Evolutionary conservation across 2,797 vertebrate species (phyloP).

Genomic region (Scleropages formosus): DNA sequence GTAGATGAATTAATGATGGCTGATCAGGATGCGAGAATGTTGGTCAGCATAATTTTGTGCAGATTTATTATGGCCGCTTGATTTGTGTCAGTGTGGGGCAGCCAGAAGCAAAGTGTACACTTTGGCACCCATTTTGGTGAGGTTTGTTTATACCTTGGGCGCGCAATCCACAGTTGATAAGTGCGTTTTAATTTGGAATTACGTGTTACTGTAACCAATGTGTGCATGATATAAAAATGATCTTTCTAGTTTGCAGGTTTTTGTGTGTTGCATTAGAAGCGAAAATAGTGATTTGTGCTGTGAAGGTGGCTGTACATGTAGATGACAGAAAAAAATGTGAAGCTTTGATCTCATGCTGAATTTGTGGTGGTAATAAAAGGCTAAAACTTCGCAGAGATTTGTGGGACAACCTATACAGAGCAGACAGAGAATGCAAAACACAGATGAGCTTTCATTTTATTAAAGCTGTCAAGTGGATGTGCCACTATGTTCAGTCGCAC

Average conservation of each 20-base stretch:
- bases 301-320: not conserved
- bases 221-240: not conserved
- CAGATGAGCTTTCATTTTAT: not conserved
- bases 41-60: conserved; percentile 14
- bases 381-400: conserved; percentile 17
- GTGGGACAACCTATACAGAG: conserved; percentile 12
- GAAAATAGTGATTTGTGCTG: not conserved
- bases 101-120: not conserved
- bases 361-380: not conserved
- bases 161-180: conserved; percentile 11
- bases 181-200: not conserved
- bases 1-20: conserved; percentile 52
- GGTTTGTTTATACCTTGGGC: conserved; percentile 20
- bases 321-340: not conserved
- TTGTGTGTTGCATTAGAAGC: not conserved
- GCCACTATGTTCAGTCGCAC: not conserved
- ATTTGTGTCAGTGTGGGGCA: not conserved
- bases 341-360: not conserved
- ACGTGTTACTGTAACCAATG: not conserved
- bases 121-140: not conserved
- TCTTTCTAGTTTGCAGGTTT: not conserved
- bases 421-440: not conserved
- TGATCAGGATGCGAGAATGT: conserved; percentile 40
- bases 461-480: not conserved
- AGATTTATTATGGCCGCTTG: conserved; percentile 25